Evolutionary conservation across 2,113 vertebrate genomes (phyloP), one percentile per base, ranked within the genome.

Genomic region (Eurypyga helias): DNA sequence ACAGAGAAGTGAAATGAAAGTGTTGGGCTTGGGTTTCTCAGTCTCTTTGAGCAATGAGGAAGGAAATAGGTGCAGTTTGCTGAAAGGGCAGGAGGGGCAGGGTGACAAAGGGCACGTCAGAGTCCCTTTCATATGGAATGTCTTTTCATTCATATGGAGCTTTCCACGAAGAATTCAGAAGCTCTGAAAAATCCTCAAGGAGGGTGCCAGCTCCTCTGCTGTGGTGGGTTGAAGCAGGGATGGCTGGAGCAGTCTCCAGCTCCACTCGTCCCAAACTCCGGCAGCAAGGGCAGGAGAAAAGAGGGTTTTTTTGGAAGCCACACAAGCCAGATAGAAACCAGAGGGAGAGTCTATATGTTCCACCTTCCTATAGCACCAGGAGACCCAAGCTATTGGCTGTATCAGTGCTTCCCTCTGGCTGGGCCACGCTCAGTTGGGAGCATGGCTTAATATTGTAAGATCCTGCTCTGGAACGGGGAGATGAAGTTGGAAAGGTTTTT

Each of bases 331-430:
- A 26, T 17, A n/a, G 14, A 67, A 75, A 43, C 2, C 29, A 60
- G 51, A 71, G 15, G 33, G 45, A 87, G 4, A 23, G 3, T 16
- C 14, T 55, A 5, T 41, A 31, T 0, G 0, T 65, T 71, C 10
- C 10, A 65, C 33, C 7, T 61, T 85, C 25, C 31, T 24, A 11
- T 14, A 66, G 28, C 70, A 89, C 28, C 34, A 51, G 17, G 46
- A 77, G 7, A 65, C 24, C 11, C 0, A 2, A 65, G 62, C 11
- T 80, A 17, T 12, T 8, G 10, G 11, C n/a, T 60, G 31, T 54
- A 54, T 20, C 11, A 33, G 15, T 48, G 25, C 21, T 86, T 70
- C 45, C 9, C 29, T 58, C 17, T 6, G 5, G 10, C 26, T 57
- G 41, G 21, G 31, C 23, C 23, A 41, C 1, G 1, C 20, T 85